phyloP scores from a whole-genome alignment of 2,113 vertebrate genomes.

The Nymphicus hollandicus region DNA sequence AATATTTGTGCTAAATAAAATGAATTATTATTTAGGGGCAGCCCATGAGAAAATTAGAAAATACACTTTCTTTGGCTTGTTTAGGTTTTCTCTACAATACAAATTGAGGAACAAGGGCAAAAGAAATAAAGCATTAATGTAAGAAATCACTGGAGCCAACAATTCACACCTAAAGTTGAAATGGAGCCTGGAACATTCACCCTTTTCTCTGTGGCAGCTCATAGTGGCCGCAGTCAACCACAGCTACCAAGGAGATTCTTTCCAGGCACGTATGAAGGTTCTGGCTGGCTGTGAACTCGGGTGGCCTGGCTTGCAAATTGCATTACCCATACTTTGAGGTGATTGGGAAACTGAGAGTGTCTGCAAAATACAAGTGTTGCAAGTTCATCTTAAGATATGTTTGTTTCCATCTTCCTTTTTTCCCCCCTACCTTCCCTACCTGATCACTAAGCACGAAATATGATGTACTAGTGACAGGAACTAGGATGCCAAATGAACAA shows the following conservation, averaged over 20 bases:
- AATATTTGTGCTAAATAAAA: background rate
- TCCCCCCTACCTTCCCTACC: background rate
- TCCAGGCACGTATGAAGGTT: background rate
- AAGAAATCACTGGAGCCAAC: background rate
- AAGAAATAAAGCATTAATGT: background rate
- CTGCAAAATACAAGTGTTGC: background rate
- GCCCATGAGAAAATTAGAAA: background rate
- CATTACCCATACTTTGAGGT: accelerated
- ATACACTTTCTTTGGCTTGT: background rate
- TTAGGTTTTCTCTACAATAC: background rate
- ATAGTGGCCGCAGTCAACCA: background rate
- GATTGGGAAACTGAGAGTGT: background rate
- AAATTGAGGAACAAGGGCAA: accelerated
- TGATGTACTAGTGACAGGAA: background rate
- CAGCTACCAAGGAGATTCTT: background rate
- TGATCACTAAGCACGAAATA: background rate
- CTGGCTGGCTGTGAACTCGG: background rate
- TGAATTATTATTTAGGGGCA: background rate
- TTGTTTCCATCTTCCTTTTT: background rate
- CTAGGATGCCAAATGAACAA: no score
- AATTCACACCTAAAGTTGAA: background rate
- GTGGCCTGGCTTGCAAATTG: background rate
- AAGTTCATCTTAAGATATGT: background rate
- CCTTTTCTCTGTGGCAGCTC: background rate
- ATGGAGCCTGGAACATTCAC: background rate